These are phyloP conservation scores for Coecobrya sp. DNA, from an alignment of 2,888 invertebrate species.

Conservation along the genomic window DNA sequence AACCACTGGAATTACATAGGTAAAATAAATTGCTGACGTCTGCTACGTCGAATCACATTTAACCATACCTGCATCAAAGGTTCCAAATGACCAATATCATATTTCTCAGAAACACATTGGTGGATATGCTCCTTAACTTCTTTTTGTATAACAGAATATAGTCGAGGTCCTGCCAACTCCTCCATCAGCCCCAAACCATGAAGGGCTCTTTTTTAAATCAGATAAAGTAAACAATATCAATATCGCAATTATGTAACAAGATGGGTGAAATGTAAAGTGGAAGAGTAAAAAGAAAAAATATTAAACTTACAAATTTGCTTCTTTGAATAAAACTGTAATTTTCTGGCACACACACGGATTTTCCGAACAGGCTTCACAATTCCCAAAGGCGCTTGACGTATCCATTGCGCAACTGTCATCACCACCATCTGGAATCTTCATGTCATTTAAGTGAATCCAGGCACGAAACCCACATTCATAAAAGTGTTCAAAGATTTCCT, in stretches of 20 bases:
- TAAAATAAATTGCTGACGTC: no score
- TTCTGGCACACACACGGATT: conserved; percentile 77
- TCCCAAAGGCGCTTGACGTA: conserved; percentile 18
- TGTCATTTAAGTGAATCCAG: conserved; percentile 72
- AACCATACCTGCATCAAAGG: conserved; percentile 92
- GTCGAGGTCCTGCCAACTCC: conserved; percentile 94
- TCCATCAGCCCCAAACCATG: conserved; percentile 88
- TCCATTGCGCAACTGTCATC: background rate
- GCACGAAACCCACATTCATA: conserved; percentile 83
- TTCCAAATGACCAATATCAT: conserved; percentile 94
- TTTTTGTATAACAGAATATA: conserved; percentile 94
- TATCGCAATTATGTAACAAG: no score
- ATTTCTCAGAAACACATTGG: conserved; percentile 94
- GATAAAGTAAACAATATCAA: no score
- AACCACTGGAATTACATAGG: conserved; percentile 96
- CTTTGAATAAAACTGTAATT: conserved; percentile 90
- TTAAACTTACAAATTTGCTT: conserved; percentile 91
- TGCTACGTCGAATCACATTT: no score
- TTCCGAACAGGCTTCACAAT: conserved; percentile 82
- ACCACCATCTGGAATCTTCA: background rate
- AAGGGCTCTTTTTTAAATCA: conserved; percentile 72
- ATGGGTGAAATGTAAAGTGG: no score
- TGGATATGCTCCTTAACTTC: conserved; percentile 95
- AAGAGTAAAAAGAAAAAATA: conserved; percentile 46
- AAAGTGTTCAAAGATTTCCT: conserved; percentile 83